These are phyloP conservation scores for Prosapia bicincta DNA, from an alignment of 2,888 invertebrate genomes.

Conservation along the genomic window DNA sequence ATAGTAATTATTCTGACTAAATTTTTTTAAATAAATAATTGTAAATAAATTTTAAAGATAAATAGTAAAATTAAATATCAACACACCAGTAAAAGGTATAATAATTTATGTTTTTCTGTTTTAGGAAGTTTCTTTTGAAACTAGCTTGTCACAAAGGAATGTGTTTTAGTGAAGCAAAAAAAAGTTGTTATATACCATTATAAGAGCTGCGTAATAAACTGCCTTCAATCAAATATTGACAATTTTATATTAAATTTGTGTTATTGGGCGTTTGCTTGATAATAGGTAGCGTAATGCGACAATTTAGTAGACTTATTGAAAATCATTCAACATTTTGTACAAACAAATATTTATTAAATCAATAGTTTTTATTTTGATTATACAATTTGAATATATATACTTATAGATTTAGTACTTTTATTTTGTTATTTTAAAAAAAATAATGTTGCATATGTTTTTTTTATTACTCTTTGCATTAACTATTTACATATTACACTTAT, in stretches of 20 bases:
- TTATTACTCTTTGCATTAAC: neutral
- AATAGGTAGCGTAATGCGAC: neutral
- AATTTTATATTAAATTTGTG: neutral
- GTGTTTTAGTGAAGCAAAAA: neutral
- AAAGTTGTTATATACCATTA: neutral
- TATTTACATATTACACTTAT: too few species aligned
- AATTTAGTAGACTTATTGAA: neutral
- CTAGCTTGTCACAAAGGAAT: neutral
- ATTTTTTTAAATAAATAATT: too few species aligned
- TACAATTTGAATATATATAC: neutral
- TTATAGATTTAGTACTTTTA: neutral
- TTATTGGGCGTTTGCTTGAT: neutral
- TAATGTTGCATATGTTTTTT: neutral
- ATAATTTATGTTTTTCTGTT: neutral
- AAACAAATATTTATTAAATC: neutral
- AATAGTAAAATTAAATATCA: too few species aligned
- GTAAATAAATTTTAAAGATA: too few species aligned
- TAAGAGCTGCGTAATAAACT: neutral
- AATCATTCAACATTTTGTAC: neutral
- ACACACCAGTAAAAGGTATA: too few species aligned
- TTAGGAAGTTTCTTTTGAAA: neutral
- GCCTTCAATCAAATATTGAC: neutral
- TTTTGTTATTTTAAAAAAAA: neutral
- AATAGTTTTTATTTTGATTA: neutral
- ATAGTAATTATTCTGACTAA: too few species aligned